Conservation (phyloP, 2,888 invertebrate genomes). For the Elgonia sp. region DNA sequence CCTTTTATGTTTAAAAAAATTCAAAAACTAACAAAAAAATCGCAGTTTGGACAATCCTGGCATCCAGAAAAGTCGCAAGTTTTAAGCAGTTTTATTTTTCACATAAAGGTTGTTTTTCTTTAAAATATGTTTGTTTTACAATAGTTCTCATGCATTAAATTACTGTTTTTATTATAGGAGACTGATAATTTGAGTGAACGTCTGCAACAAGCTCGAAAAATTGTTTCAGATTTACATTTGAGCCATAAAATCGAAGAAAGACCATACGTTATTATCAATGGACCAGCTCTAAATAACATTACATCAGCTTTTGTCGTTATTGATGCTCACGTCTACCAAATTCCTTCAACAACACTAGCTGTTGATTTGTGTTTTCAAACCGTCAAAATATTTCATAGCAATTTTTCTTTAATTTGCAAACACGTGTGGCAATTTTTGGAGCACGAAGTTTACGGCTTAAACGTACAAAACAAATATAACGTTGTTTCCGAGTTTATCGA, state of each 20-base stretch:
- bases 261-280: conserved; percentile 62
- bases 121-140: no score
- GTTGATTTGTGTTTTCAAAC: conserved; percentile 70
- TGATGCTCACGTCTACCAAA: conserved; percentile 47
- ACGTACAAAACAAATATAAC: no score
- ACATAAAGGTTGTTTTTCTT: conserved; percentile 10
- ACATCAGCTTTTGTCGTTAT: conserved; percentile 44
- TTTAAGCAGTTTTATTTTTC: conserved; percentile 11
- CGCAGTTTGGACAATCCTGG: conserved; percentile 14
- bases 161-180: conserved; percentile 39
- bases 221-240: conserved; percentile 18
- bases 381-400: no score
- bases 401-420: no score
- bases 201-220: conserved; percentile 25
- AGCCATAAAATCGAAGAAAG: conserved; percentile 53
- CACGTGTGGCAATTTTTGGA: no score
- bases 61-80: conserved; percentile 23
- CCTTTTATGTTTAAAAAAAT: conserved; percentile 22
- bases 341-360: conserved; percentile 28
- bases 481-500: no score
- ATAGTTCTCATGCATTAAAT: no score
- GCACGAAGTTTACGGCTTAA: no score
- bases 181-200: conserved; percentile 44
- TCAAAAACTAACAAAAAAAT: conserved; percentile 16
- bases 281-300: conserved; percentile 55